A percentile compares a stretch with the other conserved stretches of the same genome.
Evolutionary conservation across 1,140 invertebrate genomes (phyloP).

Genomic region (Frieseomelitta varia): DNA sequence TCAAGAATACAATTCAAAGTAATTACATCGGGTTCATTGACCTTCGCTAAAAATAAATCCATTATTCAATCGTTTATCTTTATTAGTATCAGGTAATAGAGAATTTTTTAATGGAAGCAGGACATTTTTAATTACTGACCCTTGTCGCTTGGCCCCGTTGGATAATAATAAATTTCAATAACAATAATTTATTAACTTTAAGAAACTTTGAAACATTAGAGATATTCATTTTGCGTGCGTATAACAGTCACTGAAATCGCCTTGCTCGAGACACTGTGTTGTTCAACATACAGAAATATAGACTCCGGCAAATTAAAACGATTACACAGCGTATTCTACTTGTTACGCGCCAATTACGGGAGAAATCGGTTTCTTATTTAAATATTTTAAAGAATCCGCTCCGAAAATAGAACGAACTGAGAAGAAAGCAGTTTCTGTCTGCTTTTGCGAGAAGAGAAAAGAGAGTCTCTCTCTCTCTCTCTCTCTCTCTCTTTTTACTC

Average conservation of each 20-base stretch:
- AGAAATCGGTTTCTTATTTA: neutral
- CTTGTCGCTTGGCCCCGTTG: neutral
- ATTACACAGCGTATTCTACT: neutral
- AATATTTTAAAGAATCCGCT: neutral
- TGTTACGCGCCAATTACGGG: neutral
- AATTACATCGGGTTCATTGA: neutral
- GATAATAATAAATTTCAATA: neutral
- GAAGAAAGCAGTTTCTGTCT: neutral
- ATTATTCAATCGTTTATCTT: neutral
- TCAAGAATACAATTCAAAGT: slow-evolving; percentile 3
- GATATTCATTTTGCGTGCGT: neutral
- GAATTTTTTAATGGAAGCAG: no score
- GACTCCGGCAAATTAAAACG: no score
- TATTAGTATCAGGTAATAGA: neutral
- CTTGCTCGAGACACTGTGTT: no score
- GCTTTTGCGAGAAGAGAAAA: neutral
- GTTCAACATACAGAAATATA: no score
- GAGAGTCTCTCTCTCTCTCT: neutral
- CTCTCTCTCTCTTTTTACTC: neutral
- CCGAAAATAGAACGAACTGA: neutral
- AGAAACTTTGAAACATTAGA: neutral
- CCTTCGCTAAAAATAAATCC: neutral
- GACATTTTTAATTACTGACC: neutral
- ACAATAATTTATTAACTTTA: neutral
- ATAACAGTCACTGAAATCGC: neutral